phyloP scores from a whole-genome alignment of 2,888 invertebrate genomes.

The Lasioglossum oenotherae region DNA sequence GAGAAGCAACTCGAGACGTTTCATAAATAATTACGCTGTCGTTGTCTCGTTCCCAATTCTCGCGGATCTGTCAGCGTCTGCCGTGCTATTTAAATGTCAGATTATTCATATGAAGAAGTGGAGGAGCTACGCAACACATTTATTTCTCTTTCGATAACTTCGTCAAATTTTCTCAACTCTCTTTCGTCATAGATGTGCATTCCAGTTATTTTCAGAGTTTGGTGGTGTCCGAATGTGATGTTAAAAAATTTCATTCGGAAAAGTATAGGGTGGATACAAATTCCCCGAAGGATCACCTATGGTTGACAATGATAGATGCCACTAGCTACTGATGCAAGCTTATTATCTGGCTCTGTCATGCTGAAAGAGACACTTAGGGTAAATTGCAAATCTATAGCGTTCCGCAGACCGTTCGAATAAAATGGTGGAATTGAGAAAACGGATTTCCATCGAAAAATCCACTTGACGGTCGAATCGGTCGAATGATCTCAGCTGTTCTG shows the following conservation, averaged over 20 bases:
- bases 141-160: too few relatives aligned
- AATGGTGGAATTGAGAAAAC: not conserved
- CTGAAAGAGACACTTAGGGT: not conserved
- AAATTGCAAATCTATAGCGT: not conserved
- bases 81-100: not conserved
- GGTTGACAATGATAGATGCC: not conserved
- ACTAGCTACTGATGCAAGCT: not conserved
- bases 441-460: not conserved
- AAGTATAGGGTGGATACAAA: not conserved
- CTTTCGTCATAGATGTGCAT: too few relatives aligned
- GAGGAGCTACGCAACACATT: too few relatives aligned
- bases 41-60: not conserved
- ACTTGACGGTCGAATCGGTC: not conserved
- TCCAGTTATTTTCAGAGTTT: too few relatives aligned
- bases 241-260: not conserved
- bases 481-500: not conserved
- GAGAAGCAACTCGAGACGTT: not conserved
- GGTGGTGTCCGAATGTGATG: not conserved
- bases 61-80: not conserved
- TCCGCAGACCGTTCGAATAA: not conserved
- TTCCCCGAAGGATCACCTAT: not conserved
- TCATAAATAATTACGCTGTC: not conserved
- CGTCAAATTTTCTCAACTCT: too few relatives aligned
- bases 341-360: not conserved
- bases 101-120: too few relatives aligned